phyloP scores from a whole-genome alignment of 2,797 vertebrate species.

The Heteromormyrus szaboi region DNA sequence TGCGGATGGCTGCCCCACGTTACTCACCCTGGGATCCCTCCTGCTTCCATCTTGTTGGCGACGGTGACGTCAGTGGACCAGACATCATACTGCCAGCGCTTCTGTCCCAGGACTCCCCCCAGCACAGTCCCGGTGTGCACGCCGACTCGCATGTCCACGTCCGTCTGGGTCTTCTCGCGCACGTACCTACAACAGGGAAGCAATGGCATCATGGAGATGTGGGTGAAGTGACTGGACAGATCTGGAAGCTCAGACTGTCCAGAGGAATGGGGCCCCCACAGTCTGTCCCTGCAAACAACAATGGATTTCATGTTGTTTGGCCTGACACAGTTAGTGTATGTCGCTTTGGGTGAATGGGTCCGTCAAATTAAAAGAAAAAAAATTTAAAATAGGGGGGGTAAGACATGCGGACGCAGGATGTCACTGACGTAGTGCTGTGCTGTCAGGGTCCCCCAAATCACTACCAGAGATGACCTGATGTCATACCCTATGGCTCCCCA shows the following conservation, averaged over 20 bases:
- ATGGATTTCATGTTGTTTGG: neutral
- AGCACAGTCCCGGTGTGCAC: constrained; percentile 87
- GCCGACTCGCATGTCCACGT: constrained; percentile 91
- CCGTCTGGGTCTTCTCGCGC: constrained; percentile 85
- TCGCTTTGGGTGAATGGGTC: neutral
- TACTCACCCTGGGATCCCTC: constrained; percentile 82
- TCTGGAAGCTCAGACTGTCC: neutral
- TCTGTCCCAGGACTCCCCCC: constrained; percentile 87
- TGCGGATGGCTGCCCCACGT: neutral
- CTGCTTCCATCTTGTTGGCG: constrained; percentile 94
- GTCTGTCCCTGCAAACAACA: neutral
- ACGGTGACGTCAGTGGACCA: constrained; percentile 93
- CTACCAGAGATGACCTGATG: too few species aligned
- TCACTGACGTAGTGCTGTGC: too few species aligned
- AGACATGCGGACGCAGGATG: too few species aligned
- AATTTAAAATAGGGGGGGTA: too few species aligned
- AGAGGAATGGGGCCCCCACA: neutral
- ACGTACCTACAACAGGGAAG: constrained; percentile 66
- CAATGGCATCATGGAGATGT: too few species aligned
- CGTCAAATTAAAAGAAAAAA: too few species aligned
- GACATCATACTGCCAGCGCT: constrained; percentile 92
- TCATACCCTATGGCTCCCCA: too few species aligned
- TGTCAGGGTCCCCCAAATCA: too few species aligned
- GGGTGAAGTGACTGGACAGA: neutral
- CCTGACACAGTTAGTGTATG: neutral